Evolutionary conservation across 1,140 invertebrate genomes (phyloP).

Genomic region (Micrasema minimum): DNA sequence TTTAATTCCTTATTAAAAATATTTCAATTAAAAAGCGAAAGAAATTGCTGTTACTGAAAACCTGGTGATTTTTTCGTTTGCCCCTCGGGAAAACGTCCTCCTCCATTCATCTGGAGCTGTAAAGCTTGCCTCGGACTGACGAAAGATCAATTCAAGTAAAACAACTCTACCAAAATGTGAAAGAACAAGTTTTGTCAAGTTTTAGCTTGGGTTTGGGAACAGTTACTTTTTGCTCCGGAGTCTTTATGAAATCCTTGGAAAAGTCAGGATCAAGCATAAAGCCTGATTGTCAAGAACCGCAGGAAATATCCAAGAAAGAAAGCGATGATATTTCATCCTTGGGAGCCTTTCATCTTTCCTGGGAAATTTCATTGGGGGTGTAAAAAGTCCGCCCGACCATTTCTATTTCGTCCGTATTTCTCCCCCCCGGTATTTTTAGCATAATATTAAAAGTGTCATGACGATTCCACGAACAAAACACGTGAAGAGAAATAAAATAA

Average conservation of each 20-base stretch:
- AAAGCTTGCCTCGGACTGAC: background rate
- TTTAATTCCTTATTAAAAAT: background rate
- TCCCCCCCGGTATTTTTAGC: constrained; percentile 12
- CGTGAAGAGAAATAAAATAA: constrained; percentile 15
- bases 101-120: background rate
- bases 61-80: background rate
- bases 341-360: constrained; percentile 8
- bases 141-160: background rate
- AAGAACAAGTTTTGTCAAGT: background rate
- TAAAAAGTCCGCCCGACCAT: background rate
- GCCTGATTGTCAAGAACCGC: constrained; percentile 7
- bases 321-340: constrained; percentile 13
- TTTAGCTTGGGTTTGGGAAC: background rate
- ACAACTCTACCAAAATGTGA: background rate
- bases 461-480: constrained; percentile 22
- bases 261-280: background rate
- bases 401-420: background rate
- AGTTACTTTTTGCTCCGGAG: background rate
- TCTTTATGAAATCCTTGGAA: background rate
- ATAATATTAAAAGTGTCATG: constrained; percentile 17
- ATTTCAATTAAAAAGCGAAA: background rate
- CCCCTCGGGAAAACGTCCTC: background rate
- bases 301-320: constrained; percentile 7
- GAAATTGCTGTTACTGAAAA: constrained; percentile 1
- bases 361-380: background rate